These are phyloP conservation scores for Mormyrus proboscirostris DNA, from an alignment of 2,797 vertebrate genomes.

Conservation along the genomic window DNA sequence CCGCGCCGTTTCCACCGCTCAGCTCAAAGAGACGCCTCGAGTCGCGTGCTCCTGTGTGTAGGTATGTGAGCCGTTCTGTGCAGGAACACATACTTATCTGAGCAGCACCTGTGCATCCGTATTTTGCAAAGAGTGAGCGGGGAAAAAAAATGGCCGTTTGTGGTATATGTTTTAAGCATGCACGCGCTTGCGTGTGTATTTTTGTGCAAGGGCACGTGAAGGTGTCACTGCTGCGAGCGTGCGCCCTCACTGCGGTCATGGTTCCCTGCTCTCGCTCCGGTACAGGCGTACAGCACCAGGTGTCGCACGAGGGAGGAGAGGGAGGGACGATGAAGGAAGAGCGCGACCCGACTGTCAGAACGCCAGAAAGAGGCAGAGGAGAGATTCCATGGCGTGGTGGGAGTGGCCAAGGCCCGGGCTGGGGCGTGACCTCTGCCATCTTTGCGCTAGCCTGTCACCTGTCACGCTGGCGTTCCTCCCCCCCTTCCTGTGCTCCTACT, in stretches of 20 bases:
- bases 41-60: conserved; percentile 12
- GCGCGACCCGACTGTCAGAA: conserved; percentile 34
- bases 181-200: background rate
- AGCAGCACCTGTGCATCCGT: conserved; percentile 26
- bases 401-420: background rate
- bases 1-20: conserved; percentile 76
- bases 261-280: conserved; percentile 25
- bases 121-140: conserved; percentile 33
- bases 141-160: background rate
- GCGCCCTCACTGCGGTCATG: background rate
- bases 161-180: conserved; percentile 14
- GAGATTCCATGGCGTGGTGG: background rate
- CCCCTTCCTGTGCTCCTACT: background rate
- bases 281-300: conserved; percentile 66
- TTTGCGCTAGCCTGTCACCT: background rate
- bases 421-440: background rate
- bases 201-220: conserved; percentile 20
- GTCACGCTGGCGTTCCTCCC: background rate
- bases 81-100: background rate
- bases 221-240: background rate
- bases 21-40: conserved; percentile 68
- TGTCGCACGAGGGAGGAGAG: conserved; percentile 59
- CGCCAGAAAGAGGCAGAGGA: background rate
- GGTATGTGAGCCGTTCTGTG: conserved; percentile 18
- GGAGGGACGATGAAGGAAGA: conserved; percentile 47